Evolutionary conservation across 2,113 vertebrate genomes (phyloP).

Genomic region (Xiphophorus hellerii): DNA sequence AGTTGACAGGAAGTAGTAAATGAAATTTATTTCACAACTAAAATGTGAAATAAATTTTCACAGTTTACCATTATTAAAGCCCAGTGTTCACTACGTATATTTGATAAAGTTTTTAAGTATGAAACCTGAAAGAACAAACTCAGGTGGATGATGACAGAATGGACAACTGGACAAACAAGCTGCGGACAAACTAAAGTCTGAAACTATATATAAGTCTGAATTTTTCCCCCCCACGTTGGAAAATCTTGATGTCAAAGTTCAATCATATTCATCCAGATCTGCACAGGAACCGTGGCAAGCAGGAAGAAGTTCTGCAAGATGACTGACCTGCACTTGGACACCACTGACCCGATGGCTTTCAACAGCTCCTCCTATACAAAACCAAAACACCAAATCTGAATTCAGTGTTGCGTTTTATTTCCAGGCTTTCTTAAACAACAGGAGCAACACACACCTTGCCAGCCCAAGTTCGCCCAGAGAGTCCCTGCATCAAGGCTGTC

Average conservation of each 20-base stretch:
- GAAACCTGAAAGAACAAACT: too few relatives aligned
- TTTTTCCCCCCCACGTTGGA: too few relatives aligned
- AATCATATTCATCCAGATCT: background rate
- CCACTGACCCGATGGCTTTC: conserved; percentile 91
- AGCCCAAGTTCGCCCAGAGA: conserved; percentile 92
- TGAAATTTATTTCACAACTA: background rate
- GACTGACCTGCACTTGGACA: conserved; percentile 88
- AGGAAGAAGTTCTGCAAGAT: background rate
- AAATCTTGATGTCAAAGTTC: background rate
- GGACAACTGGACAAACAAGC: too few relatives aligned
- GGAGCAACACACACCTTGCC: conserved; percentile 87
- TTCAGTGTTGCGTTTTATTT: background rate
- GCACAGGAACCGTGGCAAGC: background rate
- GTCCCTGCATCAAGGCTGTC: conserved; percentile 88
- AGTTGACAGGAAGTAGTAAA: background rate
- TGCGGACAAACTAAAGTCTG: too few relatives aligned
- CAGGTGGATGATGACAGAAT: too few relatives aligned
- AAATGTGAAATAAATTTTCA: background rate
- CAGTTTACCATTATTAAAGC: background rate
- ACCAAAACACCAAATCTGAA: background rate
- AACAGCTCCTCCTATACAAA: conserved; percentile 90
- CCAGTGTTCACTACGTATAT: background rate
- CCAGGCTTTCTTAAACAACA: background rate
- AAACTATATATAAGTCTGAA: too few relatives aligned
- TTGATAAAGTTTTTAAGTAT: too few relatives aligned